phyloP scores from a whole-genome alignment of 1,140 invertebrate genomes.

The Leptinotarsa defecta region DNA sequence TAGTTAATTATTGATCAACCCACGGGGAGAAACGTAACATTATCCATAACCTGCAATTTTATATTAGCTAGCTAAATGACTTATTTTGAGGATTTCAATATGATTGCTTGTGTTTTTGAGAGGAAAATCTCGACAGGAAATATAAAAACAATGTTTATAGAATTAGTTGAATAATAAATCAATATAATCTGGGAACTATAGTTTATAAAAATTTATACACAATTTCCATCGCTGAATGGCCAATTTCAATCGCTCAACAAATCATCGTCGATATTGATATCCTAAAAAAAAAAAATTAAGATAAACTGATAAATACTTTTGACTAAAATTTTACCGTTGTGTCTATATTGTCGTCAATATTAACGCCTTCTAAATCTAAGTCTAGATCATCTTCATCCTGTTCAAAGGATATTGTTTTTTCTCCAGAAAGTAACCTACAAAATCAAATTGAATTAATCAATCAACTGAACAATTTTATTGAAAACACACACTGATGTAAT shows the following conservation, averaged over 20 bases:
- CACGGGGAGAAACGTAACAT: too few species aligned
- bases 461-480: too few species aligned
- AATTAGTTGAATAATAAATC: too few species aligned
- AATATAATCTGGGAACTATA: neutral
- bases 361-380: constrained; percentile 65
- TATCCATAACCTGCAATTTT: too few species aligned
- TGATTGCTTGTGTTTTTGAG: too few species aligned
- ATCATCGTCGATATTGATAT: constrained; percentile 70
- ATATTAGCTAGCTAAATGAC: too few species aligned
- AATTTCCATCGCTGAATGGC: neutral
- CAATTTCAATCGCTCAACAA: constrained; percentile 60
- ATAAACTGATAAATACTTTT: constrained; percentile 12
- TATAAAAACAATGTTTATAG: too few species aligned
- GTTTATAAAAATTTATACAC: constrained; percentile 6
- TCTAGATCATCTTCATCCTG: constrained; percentile 62
- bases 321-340: constrained; percentile 60
- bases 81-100: too few species aligned
- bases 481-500: too few species aligned
- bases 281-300: constrained; percentile 57
- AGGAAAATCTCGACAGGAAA: too few species aligned
- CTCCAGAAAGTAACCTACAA: constrained; percentile 26
- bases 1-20: too few species aligned
- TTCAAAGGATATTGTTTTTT: constrained; percentile 32
- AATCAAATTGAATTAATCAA: neutral
- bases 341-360: constrained; percentile 70